phyloP scores from a whole-genome alignment of 2,113 vertebrate species.

The Brachyistius frenatus region DNA sequence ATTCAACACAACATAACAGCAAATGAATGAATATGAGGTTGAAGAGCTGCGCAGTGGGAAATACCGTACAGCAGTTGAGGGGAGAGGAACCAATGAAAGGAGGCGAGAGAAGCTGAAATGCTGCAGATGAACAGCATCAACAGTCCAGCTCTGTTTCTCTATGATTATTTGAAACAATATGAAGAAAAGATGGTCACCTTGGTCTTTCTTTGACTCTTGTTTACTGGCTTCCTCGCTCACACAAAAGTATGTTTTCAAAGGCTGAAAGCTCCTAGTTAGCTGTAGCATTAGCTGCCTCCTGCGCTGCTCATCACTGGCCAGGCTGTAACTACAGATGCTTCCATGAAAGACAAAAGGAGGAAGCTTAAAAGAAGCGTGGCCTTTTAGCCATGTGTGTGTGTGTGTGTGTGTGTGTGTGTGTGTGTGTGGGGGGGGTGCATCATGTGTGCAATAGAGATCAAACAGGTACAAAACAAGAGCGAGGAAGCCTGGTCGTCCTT shows the following conservation, averaged over 20 bases:
- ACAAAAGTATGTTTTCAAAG: conserved; percentile 31
- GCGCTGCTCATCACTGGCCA: conserved; percentile 38
- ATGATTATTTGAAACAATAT: conserved; percentile 16
- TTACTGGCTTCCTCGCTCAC: neutral
- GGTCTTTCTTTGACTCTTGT: conserved; percentile 12
- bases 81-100: neutral
- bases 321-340: conserved; percentile 69
- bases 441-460: conserved; percentile 55
- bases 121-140: conserved; percentile 13
- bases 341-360: conserved; percentile 63
- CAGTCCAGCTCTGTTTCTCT: conserved; percentile 13
- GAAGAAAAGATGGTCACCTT: conserved; percentile 42
- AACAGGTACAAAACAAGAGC: conserved; percentile 44
- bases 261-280: conserved; percentile 42
- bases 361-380: conserved; percentile 41
- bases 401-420: neutral
- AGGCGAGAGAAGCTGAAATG: neutral
- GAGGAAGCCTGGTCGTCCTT: conserved; percentile 46
- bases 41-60: neutral
- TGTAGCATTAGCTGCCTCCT: conserved; percentile 45
- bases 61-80: neutral
- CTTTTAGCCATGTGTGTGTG: conserved; percentile 41
- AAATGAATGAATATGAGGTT: too few species aligned
- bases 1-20: too few species aligned
- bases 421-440: conserved; percentile 18